Base-by-base conservation (phyloP, 2,113 vertebrate species). In the Solea solea region DNA sequence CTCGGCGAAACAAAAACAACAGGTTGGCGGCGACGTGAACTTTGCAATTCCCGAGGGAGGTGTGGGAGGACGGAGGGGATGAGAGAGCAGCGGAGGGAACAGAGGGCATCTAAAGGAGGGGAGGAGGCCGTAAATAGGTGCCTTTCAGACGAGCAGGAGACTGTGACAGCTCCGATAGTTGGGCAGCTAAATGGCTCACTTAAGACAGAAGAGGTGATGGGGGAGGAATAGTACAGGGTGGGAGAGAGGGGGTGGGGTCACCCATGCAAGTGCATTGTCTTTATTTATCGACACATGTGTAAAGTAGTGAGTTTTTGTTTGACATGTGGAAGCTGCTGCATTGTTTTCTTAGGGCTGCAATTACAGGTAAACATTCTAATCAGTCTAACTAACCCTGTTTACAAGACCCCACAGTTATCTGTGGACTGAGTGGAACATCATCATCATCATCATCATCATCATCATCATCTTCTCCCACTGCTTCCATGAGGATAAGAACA, bases 101-200 rank as follows among this genome's bases (percentile, higher is more conserved):
- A n/a, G 48, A n/a, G 14, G 48, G 4, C 14, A 49, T 9, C 7
- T 53, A 46, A 69, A 66, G 42, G 58, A 60, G 56, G 64, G 71
- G 65, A 64, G 70, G 71, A 46, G 54, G 58, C 12, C 6, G 67
- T 67, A 81, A 85, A 88, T 88, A 74, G 86, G 66, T 64, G 80
- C 68, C 74, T 84, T 85, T 89, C 84, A 69, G 64, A 85, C 57
- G 75, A 69, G 66, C 61, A 16, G 12, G 60, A 73, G 70, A 68
- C 49, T 73, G 55, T 81, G 73, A 87, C 71, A 85, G 83, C 74
- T 67, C 42, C 0, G 7, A 54, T 66, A 61, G 72, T 72, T 56
- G 45, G 64, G 81, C 85, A 80, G 80, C 75, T 86, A 86, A 86
- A 89, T 81, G 77, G 75, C 70, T 78, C 64, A 72, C 73, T 82